Base-by-base conservation (phyloP, 2,888 invertebrate genomes). In the Macrophya annulata region DNA sequence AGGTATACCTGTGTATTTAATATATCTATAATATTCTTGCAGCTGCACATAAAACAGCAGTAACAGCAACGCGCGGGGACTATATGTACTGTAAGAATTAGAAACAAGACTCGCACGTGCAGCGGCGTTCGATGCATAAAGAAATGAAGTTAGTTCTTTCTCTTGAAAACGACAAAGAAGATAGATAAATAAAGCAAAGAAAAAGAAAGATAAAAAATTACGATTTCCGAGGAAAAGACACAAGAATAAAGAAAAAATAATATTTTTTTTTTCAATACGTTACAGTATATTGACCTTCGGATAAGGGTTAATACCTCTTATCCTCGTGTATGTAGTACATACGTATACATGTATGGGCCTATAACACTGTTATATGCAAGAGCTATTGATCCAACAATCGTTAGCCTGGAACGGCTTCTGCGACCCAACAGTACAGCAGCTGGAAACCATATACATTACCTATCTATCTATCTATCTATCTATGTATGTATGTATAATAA, bases 361-460 rank as follows among this genome's bases (percentile, higher is more conserved):
- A 9, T 59, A 25, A 4, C 12, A 12, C 15, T 12, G 12, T 5
- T 6, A 1, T 31, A 68, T 37, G 25, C 31, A 68, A 68, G 25
- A 25, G 68, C 68, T 68, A 68, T 68, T 31, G 68, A 68, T 68
- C 68, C 68, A 31, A 68, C 68, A 68, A 68, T 68, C 68, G 68
- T 68, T 68, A 25, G 68, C 68, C 25, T 68, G 68, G 31, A 68
- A 37, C 31, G 68, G 68, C 68, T 37, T 37, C 68, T 55, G 55
- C 55, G 55, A 55, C 55, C 55, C 55, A 55, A 55, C 55, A 55
- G 55, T 55, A 6, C 55, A 55, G 51, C 51, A 51, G 55, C 55
- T 55, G 55, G n/a, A 55, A 55, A 55, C n/a, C n/a, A n/a, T 55
- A 55, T n/a, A 55, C 8, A n/a, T 55, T 55, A n/a, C n/a, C 55